Evolutionary conservation across 1,140 invertebrate genomes (phyloP).

Genomic region (Macrobrachium rosenbergii): DNA sequence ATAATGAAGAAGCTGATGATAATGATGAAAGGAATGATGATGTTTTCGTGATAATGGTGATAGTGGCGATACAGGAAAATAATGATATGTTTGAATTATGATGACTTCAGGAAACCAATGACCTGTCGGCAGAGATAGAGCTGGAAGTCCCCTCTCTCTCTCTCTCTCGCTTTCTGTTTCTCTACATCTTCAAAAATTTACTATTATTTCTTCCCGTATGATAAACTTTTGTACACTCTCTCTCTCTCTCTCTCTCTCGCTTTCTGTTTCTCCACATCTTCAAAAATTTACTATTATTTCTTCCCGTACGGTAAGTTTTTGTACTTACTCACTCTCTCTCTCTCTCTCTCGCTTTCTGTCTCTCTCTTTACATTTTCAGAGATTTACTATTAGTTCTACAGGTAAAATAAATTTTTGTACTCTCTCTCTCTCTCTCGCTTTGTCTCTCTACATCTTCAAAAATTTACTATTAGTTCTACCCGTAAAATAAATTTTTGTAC

Average conservation of each 20-base stretch:
- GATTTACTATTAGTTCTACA: too few species aligned
- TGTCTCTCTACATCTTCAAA: neutral
- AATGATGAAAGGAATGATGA: too few species aligned
- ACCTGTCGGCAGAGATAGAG: too few species aligned
- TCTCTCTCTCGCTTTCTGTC: neutral
- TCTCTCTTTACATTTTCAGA: neutral
- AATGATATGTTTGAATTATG: too few species aligned
- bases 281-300: neutral
- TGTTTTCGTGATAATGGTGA: too few species aligned
- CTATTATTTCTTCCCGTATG: too few species aligned
- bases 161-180: conserved; percentile 29
- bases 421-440: neutral
- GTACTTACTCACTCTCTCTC: neutral
- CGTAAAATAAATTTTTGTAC: neutral
- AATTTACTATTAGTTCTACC: neutral
- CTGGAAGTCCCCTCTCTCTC: neutral
- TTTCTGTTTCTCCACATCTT: conserved; percentile 11
- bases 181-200: neutral
- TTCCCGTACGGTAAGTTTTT: too few species aligned
- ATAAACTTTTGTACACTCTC: neutral
- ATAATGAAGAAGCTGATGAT: too few species aligned
- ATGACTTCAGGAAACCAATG: too few species aligned
- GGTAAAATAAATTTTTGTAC: too few species aligned
- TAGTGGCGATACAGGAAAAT: too few species aligned
- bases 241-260: conserved; percentile 18